Percentiles rank a stretch among this genome's conserved stretches.
Evolutionary conservation across 30 jellyfish, hydroid and myxozoan genomes (phyloP).

Genomic region (Catostylus mosaicus): DNA sequence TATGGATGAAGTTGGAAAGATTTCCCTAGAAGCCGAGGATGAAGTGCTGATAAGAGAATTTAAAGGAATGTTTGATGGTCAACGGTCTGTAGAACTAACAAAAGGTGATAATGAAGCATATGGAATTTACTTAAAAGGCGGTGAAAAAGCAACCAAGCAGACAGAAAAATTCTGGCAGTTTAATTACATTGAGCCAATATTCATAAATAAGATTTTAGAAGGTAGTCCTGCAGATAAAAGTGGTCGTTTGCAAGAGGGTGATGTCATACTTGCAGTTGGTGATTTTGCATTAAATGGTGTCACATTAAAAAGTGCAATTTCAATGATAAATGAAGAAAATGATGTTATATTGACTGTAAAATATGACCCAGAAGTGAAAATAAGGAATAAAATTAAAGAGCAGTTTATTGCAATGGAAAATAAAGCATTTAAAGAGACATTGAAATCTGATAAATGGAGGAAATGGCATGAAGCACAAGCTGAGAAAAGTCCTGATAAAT

Average conservation of each 20-base stretch:
- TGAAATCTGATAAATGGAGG: conserved; percentile 67
- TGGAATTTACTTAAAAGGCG: conserved; percentile 70
- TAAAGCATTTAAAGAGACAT: conserved; percentile 54
- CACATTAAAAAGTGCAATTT: conserved; percentile 34
- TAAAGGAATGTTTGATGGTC: conserved; percentile 50
- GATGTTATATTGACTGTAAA: conserved; percentile 48
- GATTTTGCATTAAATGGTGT: conserved; percentile 58
- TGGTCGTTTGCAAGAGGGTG: conserved; percentile 65
- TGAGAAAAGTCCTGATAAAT: conserved; percentile 57
- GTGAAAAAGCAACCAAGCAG: conserved; percentile 52
- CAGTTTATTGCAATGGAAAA: conserved; percentile 38
- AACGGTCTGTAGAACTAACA: conserved; percentile 25
- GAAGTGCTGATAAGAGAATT: conserved; percentile 21
- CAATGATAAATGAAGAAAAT: conserved; percentile 50
- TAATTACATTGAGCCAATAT: conserved; percentile 53
- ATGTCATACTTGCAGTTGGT: conserved; percentile 66
- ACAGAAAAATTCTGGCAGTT: conserved; percentile 54
- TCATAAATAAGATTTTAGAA: conserved; percentile 48
- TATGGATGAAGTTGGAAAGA: conserved; percentile 23
- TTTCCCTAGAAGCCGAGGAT: conserved; percentile 10
- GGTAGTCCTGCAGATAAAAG: conserved; percentile 63
- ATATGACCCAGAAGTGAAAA: conserved; percentile 49
- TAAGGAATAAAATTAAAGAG: conserved; percentile 25
- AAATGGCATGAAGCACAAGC: conserved; percentile 71
- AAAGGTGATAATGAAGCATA: conserved; percentile 35